Base-by-base conservation (phyloP, 2,113 vertebrate genomes). In the Calonectris borealis region DNA sequence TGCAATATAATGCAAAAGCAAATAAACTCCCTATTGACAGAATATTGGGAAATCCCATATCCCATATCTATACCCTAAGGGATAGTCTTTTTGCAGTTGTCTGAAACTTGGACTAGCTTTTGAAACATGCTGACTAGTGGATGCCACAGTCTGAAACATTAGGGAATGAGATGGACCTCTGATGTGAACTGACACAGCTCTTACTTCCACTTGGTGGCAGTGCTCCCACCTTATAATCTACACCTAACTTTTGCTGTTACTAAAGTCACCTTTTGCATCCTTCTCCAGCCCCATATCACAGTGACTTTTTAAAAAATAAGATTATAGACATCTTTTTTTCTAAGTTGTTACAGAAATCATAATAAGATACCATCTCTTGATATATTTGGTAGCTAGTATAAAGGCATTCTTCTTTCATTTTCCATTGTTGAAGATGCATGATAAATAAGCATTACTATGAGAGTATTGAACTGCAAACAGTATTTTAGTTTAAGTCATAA, bases 171-270 rank as follows among this genome's bases (percentile, higher is more conserved):
- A n/a, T 7, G 7, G 52, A 86, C 16, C 10, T 83, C 48, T 81
- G 27, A 51, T n/a, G 26, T 51, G 49, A 89, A n/a, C 10, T 54
- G 32, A 65, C 31, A 42, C 54, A 71, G 36, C n/a, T 76, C 31
- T 75, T 44, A 24, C 11, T 93, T 79, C 85, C 85, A 86, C 86
- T 83, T 86, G 93, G 88, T 91, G 91, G 84, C 87, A 96, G 85
- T 92, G 79, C 68, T 83, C 90, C 22, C 72, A 79, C 75, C 75
- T 54, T 49, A 26, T 26, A 75, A 61, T 32, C 25, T 21, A 42
- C 34, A 32, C 8, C 13, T 70, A 46, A 38, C 2, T 72, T 92
- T 25, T 48, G 11, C 38, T 58, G 16, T 42, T 68, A 32, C 25
- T 24, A 68, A 88, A 61, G 16, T 34, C 38, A 68, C 6, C 7